phyloP scores from a whole-genome alignment of 1,140 invertebrate species.

The Sycophila sp. region DNA sequence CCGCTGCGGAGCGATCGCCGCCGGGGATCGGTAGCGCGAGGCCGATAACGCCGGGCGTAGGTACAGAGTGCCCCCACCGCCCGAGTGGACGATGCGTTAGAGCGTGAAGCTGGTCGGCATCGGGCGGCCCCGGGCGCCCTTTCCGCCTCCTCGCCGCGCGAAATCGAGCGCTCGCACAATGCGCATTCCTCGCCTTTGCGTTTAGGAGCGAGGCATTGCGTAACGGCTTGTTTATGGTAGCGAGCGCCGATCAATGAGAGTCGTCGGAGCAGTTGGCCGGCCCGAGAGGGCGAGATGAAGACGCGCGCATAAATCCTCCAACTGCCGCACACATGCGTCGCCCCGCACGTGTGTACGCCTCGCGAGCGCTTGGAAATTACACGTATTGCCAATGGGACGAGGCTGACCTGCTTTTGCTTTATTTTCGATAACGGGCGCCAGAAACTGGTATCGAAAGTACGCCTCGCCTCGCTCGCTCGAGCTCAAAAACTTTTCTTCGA shows the following conservation, averaged over 20 bases:
- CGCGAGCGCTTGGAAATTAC: no score
- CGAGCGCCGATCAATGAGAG: conserved; percentile 54
- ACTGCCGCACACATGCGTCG: background rate
- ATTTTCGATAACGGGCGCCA: no score
- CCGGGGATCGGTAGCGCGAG: conserved; percentile 9
- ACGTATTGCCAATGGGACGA: no score
- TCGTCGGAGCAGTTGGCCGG: conserved; percentile 23
- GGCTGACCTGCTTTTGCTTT: no score
- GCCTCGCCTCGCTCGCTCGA: no score
- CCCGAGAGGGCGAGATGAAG: background rate
- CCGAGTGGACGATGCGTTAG: conserved; percentile 18
- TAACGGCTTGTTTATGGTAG: conserved; percentile 57
- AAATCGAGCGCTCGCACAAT: background rate
- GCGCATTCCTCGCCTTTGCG: no score
- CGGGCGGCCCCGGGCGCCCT: conserved; percentile 4
- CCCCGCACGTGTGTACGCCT: no score
- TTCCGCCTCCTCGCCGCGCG: background rate
- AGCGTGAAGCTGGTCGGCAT: conserved; percentile 22
- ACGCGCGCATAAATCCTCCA: background rate
- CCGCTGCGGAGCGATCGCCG: background rate
- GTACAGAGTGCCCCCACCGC: background rate
- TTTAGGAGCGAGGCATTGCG: conserved; percentile 49
- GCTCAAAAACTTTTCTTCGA: no score
- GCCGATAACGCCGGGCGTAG: background rate
- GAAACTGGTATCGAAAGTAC: no score